Conservation (phyloP, 1,140 invertebrate species). For the Panulirus ornatus region DNA sequence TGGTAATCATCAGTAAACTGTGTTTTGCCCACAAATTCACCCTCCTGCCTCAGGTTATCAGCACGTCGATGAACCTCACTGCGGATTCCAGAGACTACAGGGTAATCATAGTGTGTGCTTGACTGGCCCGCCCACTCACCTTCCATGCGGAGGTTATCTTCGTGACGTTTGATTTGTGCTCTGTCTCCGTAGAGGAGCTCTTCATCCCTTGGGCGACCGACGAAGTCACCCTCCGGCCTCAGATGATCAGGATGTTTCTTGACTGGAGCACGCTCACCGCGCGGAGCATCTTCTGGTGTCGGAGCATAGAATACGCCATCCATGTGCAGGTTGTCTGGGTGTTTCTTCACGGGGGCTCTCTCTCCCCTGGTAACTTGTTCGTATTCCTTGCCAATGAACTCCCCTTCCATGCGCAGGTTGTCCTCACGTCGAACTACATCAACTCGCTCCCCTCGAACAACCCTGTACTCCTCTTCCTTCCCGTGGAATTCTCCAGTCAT, state of each 20-base stretch:
- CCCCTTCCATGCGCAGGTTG: conserved; percentile 48
- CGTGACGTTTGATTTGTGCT: conserved; percentile 77
- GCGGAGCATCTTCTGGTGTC: conserved; percentile 30
- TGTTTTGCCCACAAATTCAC: conserved; percentile 78
- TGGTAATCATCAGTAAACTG: conserved; percentile 67
- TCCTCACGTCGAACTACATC: conserved; percentile 57
- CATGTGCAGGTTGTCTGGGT: conserved; percentile 79
- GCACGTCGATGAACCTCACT: conserved; percentile 76
- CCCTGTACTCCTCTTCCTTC: conserved; percentile 51
- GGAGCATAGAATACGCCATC: conserved; percentile 66
- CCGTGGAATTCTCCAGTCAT: conserved; percentile 75
- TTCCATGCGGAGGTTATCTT: conserved; percentile 71
- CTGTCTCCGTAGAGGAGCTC: conserved; percentile 77
- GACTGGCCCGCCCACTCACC: conserved; percentile 62
- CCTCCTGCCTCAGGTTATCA: conserved; percentile 82
- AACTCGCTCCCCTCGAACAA: conserved; percentile 34
- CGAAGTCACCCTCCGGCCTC: conserved; percentile 86
- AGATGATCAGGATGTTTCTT: conserved; percentile 48
- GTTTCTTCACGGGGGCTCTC: conserved; percentile 79
- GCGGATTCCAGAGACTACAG: conserved; percentile 49
- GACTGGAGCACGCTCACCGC: conserved; percentile 38
- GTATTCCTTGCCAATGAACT: conserved; percentile 33
- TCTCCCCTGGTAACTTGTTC: conserved; percentile 70
- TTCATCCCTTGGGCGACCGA: conserved; percentile 32
- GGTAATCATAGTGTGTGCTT: conserved; percentile 47